Evolutionary conservation across 2,888 invertebrate species (phyloP).

Genomic region (Drosophila picticornis): DNA sequence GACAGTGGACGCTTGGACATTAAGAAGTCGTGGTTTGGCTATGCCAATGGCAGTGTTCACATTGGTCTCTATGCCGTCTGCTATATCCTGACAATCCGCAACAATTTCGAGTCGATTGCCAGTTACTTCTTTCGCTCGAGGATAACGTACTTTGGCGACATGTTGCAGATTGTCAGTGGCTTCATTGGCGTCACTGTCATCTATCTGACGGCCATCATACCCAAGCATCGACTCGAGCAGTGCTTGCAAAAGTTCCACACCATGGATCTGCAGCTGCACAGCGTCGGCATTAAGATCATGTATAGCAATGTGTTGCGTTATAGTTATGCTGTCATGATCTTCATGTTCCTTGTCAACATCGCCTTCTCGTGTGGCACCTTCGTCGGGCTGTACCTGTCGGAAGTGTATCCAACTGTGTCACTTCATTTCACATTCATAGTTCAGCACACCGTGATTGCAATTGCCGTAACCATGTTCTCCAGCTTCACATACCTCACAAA

Average conservation of each 20-base stretch:
- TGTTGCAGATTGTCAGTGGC: slow-evolving; percentile 82
- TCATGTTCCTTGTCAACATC: slow-evolving; percentile 69
- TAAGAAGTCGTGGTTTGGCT: slow-evolving; percentile 79
- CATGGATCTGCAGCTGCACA: slow-evolving; percentile 78
- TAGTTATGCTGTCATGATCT: slow-evolving; percentile 71
- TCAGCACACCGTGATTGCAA: slow-evolving; percentile 82
- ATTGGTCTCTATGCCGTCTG: slow-evolving; percentile 73
- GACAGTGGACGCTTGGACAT: slow-evolving; percentile 64
- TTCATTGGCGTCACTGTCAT: slow-evolving; percentile 83
- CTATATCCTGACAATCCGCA: slow-evolving; percentile 77
- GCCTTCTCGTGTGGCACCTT: slow-evolving; percentile 79
- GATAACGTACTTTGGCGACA: slow-evolving; percentile 83
- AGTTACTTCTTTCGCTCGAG: slow-evolving; percentile 83
- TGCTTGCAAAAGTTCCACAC: slow-evolving; percentile 72
- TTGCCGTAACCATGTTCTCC: slow-evolving; percentile 73
- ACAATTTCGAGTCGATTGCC: slow-evolving; percentile 83
- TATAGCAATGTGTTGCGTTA: slow-evolving; percentile 82
- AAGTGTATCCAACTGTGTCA: slow-evolving; percentile 69
- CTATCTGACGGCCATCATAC: slow-evolving; percentile 79
- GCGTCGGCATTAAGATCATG: slow-evolving; percentile 82
- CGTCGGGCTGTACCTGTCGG: slow-evolving; percentile 68
- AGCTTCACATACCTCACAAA: slow-evolving; percentile 77
- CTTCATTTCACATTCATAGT: slow-evolving; percentile 82
- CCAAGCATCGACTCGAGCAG: slow-evolving; percentile 78
- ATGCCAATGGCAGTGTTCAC: slow-evolving; percentile 75